phyloP scores from a whole-genome alignment of 2,797 vertebrate genomes.

The Paguma larvata region DNA sequence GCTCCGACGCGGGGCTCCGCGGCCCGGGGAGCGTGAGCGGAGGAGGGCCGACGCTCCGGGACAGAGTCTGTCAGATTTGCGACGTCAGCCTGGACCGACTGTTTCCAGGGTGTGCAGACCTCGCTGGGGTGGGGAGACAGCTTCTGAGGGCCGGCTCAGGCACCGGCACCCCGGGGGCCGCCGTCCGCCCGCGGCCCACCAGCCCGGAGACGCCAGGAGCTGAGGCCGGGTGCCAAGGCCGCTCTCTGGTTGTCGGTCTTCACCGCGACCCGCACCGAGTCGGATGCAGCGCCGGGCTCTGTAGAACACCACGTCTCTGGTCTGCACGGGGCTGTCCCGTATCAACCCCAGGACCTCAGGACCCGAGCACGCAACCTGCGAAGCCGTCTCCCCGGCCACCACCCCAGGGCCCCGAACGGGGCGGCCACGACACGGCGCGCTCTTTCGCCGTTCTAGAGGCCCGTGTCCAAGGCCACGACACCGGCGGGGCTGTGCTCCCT shows the following conservation, averaged over 20 bases:
- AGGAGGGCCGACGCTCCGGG: too few species aligned
- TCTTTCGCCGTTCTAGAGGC: not conserved
- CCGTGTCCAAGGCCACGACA: not conserved
- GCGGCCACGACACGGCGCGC: not conserved
- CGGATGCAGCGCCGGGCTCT: not conserved
- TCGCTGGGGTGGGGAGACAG: too few species aligned
- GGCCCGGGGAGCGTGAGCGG: not conserved
- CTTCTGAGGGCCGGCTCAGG: not conserved
- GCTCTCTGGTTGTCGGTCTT: not conserved
- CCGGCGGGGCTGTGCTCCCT: accelerated
- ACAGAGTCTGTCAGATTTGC: accelerated
- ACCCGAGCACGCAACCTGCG: too few species aligned
- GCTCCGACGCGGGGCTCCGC: accelerated
- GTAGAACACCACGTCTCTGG: too few species aligned
- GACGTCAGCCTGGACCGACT: accelerated
- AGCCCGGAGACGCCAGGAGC: too few species aligned
- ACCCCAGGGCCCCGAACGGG: accelerated
- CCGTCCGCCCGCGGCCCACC: too few species aligned
- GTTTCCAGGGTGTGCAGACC: not conserved
- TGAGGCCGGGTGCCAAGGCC: not conserved
- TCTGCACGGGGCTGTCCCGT: accelerated
- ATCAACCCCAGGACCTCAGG: not conserved
- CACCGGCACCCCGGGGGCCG: not conserved
- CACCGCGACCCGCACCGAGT: accelerated
- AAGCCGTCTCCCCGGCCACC: not conserved